Percentiles rank a stretch among this genome's conserved stretches.
phyloP scores from a whole-genome alignment of 2,797 vertebrate genomes.

The Manis javanica region DNA sequence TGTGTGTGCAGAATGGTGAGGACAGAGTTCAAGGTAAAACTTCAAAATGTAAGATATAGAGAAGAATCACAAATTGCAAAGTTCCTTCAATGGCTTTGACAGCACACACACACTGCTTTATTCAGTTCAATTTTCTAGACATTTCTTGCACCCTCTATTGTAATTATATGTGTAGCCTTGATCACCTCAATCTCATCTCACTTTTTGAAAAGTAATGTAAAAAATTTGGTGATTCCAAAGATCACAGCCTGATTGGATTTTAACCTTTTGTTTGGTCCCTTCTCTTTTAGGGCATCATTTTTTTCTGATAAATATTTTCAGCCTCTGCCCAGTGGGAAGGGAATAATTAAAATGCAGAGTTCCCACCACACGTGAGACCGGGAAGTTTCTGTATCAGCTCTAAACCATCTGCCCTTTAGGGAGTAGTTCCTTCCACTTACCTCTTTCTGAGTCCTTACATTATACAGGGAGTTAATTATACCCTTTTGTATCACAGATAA shows the following conservation, averaged over 20 bases:
- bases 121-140: not conserved
- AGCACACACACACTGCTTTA: not conserved
- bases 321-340: not conserved
- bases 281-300: not conserved
- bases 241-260: not conserved
- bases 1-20: not conserved
- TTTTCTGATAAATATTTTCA: not conserved
- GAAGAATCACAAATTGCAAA: not conserved
- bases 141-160: not conserved
- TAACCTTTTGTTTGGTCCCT: not conserved
- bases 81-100: not conserved
- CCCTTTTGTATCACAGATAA: not conserved
- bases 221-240: not conserved
- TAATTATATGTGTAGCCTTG: not conserved
- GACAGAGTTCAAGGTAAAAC: not conserved
- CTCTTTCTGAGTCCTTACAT: not conserved
- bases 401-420: not conserved
- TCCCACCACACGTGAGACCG: not conserved
- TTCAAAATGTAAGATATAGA: not conserved
- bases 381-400: not conserved
- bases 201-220: slow-evolving; percentile 38
- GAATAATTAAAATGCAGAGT: not conserved
- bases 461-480: slow-evolving; percentile 7
- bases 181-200: not conserved
- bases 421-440: not conserved